phyloP scores from a whole-genome alignment of 2,797 vertebrate genomes.

The Anguilla megastoma region DNA sequence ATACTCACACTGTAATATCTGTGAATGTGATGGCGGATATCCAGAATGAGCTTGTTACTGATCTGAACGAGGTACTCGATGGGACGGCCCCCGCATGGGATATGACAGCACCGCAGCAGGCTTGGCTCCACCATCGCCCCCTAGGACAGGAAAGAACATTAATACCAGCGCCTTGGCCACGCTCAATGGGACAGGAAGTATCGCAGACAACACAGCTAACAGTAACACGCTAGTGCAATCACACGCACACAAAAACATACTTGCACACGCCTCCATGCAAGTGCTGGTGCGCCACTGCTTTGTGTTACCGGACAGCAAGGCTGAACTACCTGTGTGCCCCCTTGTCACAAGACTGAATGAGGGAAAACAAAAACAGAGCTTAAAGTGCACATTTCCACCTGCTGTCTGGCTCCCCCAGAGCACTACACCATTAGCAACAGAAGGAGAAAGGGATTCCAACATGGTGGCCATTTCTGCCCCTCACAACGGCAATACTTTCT shows the following conservation, averaged over 20 bases:
- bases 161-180: not conserved
- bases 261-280: conserved; percentile 13
- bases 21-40: conserved; percentile 84
- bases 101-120: conserved; percentile 84
- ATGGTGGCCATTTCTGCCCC: not conserved
- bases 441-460: not conserved
- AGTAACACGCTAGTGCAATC: not conserved
- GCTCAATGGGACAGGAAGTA: not conserved
- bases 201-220: not conserved
- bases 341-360: too few relatives aligned
- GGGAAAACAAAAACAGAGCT: too few relatives aligned
- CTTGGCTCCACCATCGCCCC: conserved; percentile 80
- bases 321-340: too few relatives aligned
- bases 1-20: conserved; percentile 67
- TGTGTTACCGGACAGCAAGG: too few relatives aligned
- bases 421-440: not conserved
- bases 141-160: conserved; percentile 61
- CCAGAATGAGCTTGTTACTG: conserved; percentile 86
- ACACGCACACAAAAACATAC: not conserved
- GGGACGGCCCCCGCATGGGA: conserved; percentile 75
- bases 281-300: too few relatives aligned
- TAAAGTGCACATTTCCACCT: not conserved
- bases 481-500: too few relatives aligned
- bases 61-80: conserved; percentile 72
- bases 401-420: not conserved